These are phyloP conservation scores for Acheta domesticus DNA, from an alignment of 2,888 invertebrate genomes.

Conservation along the genomic window DNA sequence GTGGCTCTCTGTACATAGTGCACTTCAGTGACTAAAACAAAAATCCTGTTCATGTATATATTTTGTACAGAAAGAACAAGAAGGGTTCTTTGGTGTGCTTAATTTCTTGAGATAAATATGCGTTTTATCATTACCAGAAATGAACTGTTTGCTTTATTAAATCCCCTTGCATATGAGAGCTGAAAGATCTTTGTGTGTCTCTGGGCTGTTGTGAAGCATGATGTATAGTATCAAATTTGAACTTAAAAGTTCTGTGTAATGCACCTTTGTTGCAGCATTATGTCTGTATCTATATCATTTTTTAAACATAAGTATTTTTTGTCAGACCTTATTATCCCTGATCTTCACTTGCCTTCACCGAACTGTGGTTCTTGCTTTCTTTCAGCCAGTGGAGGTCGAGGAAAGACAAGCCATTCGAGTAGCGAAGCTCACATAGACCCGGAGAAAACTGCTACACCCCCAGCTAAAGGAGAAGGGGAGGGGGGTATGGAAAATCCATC, in stretches of 20 bases:
- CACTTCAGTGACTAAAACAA: no score
- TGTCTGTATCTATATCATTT: neutral
- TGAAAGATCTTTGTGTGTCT: neutral
- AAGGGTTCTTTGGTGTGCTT: conserved; percentile 12
- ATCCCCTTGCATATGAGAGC: neutral
- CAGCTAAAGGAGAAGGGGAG: conserved; percentile 25
- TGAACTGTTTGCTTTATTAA: conserved; percentile 20
- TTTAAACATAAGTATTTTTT: neutral
- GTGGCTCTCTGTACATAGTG: neutral
- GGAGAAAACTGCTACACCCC: conserved; percentile 42
- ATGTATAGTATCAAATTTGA: neutral
- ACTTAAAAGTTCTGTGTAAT: neutral
- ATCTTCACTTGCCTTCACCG: conserved; percentile 33
- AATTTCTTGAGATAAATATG: neutral
- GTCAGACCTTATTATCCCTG: neutral
- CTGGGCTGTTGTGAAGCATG: neutral
- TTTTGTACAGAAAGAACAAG: neutral
- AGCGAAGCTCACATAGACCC: conserved; percentile 37
- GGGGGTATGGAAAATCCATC: conserved; percentile 48
- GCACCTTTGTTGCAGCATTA: neutral
- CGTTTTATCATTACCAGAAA: neutral
- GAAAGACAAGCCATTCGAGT: conserved; percentile 34
- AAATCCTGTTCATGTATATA: neutral
- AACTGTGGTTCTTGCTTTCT: conserved; percentile 35
- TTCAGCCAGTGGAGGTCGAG: conserved; percentile 34